These are phyloP conservation scores for Pan troglodytes DNA, from an alignment of 2,113 vertebrate species.

Conservation along the genomic window DNA sequence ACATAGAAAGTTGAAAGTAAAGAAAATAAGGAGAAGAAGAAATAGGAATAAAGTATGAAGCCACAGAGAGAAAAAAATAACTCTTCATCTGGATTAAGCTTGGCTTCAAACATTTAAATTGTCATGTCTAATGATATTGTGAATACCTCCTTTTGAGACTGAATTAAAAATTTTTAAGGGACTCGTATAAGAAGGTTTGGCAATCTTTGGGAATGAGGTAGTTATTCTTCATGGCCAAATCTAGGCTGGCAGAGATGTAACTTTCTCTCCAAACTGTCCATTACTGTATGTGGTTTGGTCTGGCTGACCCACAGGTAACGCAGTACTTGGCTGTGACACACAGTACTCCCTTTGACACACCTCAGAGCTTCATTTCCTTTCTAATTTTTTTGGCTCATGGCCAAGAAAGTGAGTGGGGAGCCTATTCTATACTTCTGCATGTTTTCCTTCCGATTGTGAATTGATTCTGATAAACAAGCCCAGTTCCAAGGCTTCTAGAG, in stretches of 20 bases:
- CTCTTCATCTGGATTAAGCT: not conserved
- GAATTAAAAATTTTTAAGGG: not conserved
- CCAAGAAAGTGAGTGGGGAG: not conserved
- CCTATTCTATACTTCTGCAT: not conserved
- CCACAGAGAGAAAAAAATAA: not conserved
- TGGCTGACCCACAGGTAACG: not conserved
- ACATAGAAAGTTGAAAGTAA: not conserved
- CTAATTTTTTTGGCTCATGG: not conserved
- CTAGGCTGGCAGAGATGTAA: not conserved
- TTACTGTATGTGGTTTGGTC: not conserved
- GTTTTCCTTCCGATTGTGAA: not conserved
- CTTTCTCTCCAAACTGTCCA: not conserved
- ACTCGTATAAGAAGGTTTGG: not conserved
- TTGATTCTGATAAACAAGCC: not conserved
- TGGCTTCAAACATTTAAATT: conserved; percentile 15
- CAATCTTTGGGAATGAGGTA: not conserved
- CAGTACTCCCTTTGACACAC: no score
- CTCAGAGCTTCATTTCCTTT: not conserved
- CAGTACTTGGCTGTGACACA: not conserved
- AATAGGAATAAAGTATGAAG: not conserved
- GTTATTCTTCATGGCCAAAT: not conserved
- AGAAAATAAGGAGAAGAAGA: not conserved
- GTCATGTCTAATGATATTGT: not conserved
- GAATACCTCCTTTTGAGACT: not conserved
- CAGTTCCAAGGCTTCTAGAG: not conserved